Evolutionary conservation across 2,113 vertebrate species (phyloP), one percentile per base, ranked within the genome.

Genomic region (Pelmatolapia mariae): DNA sequence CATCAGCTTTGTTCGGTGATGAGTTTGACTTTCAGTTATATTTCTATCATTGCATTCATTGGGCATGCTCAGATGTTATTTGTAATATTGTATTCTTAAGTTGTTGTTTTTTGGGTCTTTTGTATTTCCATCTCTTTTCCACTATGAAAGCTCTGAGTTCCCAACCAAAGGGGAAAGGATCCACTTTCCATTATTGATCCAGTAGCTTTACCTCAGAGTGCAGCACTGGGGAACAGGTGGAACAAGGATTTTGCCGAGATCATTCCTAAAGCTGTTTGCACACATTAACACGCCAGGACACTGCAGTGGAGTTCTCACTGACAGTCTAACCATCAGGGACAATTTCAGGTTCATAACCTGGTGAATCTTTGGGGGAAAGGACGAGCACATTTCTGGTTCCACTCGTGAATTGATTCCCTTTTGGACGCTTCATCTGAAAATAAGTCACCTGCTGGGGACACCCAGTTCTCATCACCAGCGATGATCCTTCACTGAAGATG

Each of bases 21-120:
- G 26, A 78, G 16, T n/a, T 50, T 50, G 0, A 31, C 54, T 87
- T 59, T 82, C 31, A 13, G 10, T 79, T 56, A 1, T 38, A 9
- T 68, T 86, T 3, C 50, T 36, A 1, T 80, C 89, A 82, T 11
- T 84, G 61, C 68, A 19, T 82, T 84, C 85, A 81, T 57, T 24
- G 4, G 6, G 33, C 53, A 50, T 78, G 73, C 18, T 78, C 73
- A 78, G 45, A 12, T 78, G 10, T 52, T 78, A 12, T 78, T 50
- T 78, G 45, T 31, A 50, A 50, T 33, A 4, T 12, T 31, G 10
- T 2, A 78, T 13, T 4, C 26, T 50, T 78, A 8, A 13, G 73
- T 78, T 50, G 16, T 31, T 81, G n/a, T 40, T 79, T 18, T 63
- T 45, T 45, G 8, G 4, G 13, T 10, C 29, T 45, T 68, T 24